Percentiles rank a stretch among this genome's conserved stretches.
Evolutionary conservation across 1,140 invertebrate species (phyloP).

Genomic region (Anagrus nilaparvatae): DNA sequence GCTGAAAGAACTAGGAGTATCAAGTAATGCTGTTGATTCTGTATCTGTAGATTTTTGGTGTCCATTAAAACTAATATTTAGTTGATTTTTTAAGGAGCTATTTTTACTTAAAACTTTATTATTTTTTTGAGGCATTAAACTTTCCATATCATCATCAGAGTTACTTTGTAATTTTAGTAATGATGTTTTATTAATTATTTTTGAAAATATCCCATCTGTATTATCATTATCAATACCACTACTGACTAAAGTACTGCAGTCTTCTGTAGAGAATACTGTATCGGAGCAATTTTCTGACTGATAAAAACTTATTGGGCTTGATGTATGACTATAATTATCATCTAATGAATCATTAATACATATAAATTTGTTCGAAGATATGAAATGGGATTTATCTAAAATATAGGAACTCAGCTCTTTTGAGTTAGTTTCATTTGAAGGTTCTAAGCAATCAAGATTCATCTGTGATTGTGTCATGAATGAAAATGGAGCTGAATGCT

Average conservation of each 20-base stretch:
- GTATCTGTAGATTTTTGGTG: conserved; percentile 36
- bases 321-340: conserved; percentile 28
- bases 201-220: conserved; percentile 33
- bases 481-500: conserved; percentile 68
- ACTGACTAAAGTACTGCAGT: conserved; percentile 22
- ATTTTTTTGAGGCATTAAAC: conserved; percentile 25
- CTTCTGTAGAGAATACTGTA: conserved; percentile 27
- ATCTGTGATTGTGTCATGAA: conserved; percentile 70
- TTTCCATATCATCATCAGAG: conserved; percentile 31
- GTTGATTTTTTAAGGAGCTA: conserved; percentile 23
- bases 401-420: conserved; percentile 23
- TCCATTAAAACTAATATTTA: conserved; percentile 25
- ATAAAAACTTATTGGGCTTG: conserved; percentile 29
- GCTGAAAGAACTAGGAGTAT: conserved; percentile 32
- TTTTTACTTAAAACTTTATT: conserved; percentile 15
- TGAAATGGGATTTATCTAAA: conserved; percentile 25
- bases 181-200: conserved; percentile 35
- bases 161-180: conserved; percentile 33
- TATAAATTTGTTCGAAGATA: conserved; percentile 28
- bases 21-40: conserved; percentile 32
- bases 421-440: conserved; percentile 18
- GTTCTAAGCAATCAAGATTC: conserved; percentile 49
- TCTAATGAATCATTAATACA: conserved; percentile 23
- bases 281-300: conserved; percentile 31
- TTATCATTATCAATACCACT: conserved; percentile 21